phyloP scores from a whole-genome alignment of 2,113 vertebrate species.

The Mixornis gularis region DNA sequence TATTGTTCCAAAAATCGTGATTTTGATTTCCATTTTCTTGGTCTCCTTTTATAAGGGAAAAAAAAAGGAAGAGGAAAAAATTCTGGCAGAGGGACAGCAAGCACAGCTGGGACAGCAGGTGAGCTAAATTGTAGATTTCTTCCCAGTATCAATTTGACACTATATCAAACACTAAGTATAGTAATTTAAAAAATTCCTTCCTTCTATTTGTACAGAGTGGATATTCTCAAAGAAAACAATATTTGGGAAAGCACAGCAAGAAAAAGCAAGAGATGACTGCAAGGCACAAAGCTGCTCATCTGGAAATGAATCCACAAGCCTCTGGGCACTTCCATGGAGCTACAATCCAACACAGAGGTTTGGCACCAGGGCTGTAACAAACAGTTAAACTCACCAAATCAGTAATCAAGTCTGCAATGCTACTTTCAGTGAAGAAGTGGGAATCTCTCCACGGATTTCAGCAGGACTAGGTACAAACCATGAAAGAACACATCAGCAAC shows the following conservation, averaged over 20 bases:
- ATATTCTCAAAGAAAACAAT: background rate
- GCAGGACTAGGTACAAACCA: background rate
- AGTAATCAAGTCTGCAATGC: background rate
- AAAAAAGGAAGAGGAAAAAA: background rate
- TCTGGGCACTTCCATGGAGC: background rate
- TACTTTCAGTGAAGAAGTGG: background rate
- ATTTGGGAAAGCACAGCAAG: background rate
- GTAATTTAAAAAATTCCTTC: slow-evolving; percentile 36
- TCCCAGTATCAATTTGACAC: slow-evolving; percentile 24
- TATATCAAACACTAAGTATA: slow-evolving; percentile 36
- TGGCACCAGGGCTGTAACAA: background rate
- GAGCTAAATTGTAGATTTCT: slow-evolving; percentile 27
- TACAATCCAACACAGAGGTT: background rate
- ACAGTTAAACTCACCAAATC: background rate
- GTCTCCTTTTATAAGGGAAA: background rate
- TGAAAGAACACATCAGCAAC: background rate
- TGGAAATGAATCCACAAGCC: background rate
- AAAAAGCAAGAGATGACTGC: background rate
- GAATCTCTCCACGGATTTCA: background rate
- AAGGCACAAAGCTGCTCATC: background rate
- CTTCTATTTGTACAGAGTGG: background rate
- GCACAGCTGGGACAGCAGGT: slow-evolving; percentile 50
- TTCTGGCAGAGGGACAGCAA: background rate
- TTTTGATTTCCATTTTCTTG: slow-evolving; percentile 8
- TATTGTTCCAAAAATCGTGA: slow-evolving; percentile 3